Evolutionary conservation across 2,113 vertebrate genomes (phyloP).

Genomic region (Prunella himalayana): DNA sequence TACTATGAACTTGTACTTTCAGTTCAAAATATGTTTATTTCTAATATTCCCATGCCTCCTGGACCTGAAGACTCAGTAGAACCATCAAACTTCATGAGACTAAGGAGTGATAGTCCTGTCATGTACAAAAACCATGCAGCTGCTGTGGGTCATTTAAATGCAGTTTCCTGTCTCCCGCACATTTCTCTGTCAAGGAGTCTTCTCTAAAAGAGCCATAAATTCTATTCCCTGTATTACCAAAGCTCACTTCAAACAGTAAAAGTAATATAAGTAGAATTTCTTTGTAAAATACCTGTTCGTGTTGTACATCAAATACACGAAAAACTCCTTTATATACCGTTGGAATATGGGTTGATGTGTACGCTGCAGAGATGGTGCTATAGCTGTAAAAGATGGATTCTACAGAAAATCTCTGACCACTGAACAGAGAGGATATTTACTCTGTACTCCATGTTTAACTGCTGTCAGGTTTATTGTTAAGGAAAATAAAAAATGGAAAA

Average conservation of each 20-base stretch:
- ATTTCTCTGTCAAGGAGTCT: background rate
- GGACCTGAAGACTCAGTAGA: background rate
- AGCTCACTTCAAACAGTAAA: background rate
- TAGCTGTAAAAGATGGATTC: background rate
- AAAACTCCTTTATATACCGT: background rate
- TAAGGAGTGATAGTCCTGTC: background rate
- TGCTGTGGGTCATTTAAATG: background rate
- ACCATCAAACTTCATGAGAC: background rate
- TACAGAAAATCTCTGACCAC: background rate
- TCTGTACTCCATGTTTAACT: background rate
- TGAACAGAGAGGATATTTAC: slow-evolving; percentile 3
- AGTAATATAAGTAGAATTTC: background rate
- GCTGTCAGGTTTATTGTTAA: background rate
- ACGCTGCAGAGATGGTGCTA: background rate
- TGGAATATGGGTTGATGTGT: background rate
- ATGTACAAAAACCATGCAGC: background rate
- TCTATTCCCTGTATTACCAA: background rate
- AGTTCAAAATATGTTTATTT: background rate
- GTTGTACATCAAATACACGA: background rate
- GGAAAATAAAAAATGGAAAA: background rate
- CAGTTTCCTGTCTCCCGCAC: background rate
- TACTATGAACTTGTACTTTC: background rate
- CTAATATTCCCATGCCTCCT: background rate
- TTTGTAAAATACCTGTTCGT: background rate
- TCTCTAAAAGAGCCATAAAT: background rate